phyloP scores from a whole-genome alignment of 2,888 invertebrate genomes.

The Silvanus unidentatus region DNA sequence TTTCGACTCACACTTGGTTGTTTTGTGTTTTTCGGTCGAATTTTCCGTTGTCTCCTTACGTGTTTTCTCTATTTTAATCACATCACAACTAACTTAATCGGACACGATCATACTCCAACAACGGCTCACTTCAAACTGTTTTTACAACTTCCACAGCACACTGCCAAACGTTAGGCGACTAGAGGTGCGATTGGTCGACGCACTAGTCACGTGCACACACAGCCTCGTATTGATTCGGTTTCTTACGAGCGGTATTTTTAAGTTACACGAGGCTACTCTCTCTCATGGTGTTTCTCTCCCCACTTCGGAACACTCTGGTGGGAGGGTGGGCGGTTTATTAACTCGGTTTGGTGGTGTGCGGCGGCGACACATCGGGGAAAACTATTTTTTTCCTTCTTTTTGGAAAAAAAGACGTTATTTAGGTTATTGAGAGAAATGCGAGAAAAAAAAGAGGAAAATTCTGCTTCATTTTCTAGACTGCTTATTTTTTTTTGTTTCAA shows the following conservation, averaged over 20 bases:
- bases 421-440: too few relatives aligned
- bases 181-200: slow-evolving; percentile 41
- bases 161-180: slow-evolving; percentile 31
- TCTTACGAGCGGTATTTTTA: slow-evolving; percentile 76
- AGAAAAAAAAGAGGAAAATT: too few relatives aligned
- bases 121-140: slow-evolving; percentile 42
- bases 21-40: background rate
- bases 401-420: too few relatives aligned
- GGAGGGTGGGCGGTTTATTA: slow-evolving; percentile 31
- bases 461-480: too few relatives aligned
- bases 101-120: slow-evolving; percentile 33
- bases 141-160: slow-evolving; percentile 27
- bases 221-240: slow-evolving; percentile 70
- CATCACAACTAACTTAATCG: slow-evolving; percentile 12
- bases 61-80: slow-evolving; percentile 1
- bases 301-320: slow-evolving; percentile 30
- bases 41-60: slow-evolving; percentile 1
- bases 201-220: slow-evolving; percentile 54
- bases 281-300: too few relatives aligned
- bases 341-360: slow-evolving; percentile 13
- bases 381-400: slow-evolving; percentile 11
- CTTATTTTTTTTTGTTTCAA: too few relatives aligned
- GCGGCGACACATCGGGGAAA: slow-evolving; percentile 18
- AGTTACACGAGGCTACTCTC: slow-evolving; percentile 50
- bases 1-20: too few relatives aligned